phyloP scores from a whole-genome alignment of 2,888 invertebrate species.

The Antitype chi region DNA sequence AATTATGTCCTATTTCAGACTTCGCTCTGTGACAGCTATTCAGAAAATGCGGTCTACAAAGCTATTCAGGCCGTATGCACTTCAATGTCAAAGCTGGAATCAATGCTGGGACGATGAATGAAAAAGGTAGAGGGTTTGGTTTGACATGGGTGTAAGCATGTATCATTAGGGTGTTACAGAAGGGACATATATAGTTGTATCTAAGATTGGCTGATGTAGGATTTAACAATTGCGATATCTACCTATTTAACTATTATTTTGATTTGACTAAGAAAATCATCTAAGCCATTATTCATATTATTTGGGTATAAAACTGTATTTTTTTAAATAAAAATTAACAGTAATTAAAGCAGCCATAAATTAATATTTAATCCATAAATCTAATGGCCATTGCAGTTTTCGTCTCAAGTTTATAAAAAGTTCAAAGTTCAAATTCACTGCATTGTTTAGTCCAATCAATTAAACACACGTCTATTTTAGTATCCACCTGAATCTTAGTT shows the following conservation, averaged over 20 bases:
- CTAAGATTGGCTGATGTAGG: neutral
- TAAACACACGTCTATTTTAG: constrained; percentile 4
- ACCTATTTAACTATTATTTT: neutral
- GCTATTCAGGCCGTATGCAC: constrained; percentile 58
- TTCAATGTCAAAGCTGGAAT: constrained; percentile 58
- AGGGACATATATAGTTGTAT: neutral
- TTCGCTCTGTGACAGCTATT: constrained; percentile 53
- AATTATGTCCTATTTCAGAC: constrained; percentile 57
- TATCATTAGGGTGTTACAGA: constrained; percentile 22
- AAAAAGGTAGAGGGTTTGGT: constrained; percentile 34
- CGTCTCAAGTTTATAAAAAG: constrained; percentile 1
- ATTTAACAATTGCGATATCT: neutral
- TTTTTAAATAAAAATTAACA: neutral
- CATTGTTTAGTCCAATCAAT: constrained; percentile 21
- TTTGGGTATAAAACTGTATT: neutral
- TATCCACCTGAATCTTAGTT: constrained; percentile 25
- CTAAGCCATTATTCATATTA: neutral
- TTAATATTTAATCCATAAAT: neutral
- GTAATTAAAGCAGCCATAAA: neutral
- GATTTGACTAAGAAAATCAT: neutral
- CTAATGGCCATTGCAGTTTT: neutral
- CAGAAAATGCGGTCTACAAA: constrained; percentile 36
- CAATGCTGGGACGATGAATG: constrained; percentile 51
- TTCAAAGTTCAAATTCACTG: neutral
- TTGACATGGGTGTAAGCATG: constrained; percentile 54